These are phyloP conservation scores for Euproctis similis DNA, from an alignment of 2,888 invertebrate species.

Conservation along the genomic window DNA sequence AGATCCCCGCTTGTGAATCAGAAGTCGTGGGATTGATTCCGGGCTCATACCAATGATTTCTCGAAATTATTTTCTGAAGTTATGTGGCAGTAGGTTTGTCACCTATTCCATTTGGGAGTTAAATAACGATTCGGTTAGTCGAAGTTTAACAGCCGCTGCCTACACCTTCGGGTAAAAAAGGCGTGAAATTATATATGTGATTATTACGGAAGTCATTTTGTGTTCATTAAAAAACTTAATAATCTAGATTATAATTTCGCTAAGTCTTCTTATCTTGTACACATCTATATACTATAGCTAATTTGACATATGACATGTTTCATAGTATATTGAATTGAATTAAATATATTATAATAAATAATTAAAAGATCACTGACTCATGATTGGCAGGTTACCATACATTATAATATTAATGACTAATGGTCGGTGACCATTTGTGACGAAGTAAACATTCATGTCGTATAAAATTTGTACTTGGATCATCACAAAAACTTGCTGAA, in stretches of 20 bases:
- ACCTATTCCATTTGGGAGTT: too few species aligned
- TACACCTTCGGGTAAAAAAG: too few species aligned
- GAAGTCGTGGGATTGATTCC: too few species aligned
- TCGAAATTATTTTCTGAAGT: too few species aligned
- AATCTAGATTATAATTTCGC: slow-evolving; percentile 3
- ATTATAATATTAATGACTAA: slow-evolving; percentile 26
- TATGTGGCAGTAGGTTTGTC: too few species aligned
- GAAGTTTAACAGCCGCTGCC: too few species aligned
- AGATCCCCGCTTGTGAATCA: too few species aligned
- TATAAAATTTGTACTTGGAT: slow-evolving; percentile 17
- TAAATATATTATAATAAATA: slow-evolving; percentile 9
- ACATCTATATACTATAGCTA: slow-evolving; percentile 15
- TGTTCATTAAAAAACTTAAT: neutral
- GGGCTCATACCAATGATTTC: too few species aligned
- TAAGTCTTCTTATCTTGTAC: too few species aligned
- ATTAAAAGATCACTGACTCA: slow-evolving; percentile 36
- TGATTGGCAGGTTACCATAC: slow-evolving; percentile 39
- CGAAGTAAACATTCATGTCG: slow-evolving; percentile 39
- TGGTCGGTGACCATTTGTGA: slow-evolving; percentile 37
- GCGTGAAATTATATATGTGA: too few species aligned
- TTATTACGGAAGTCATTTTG: too few species aligned
- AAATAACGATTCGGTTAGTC: too few species aligned
- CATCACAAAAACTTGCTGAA: slow-evolving; percentile 20
- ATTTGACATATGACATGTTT: slow-evolving; percentile 24
- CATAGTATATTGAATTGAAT: slow-evolving; percentile 6